Evolutionary conservation across 2,113 vertebrate species (phyloP).

Genomic region (Toxostoma redivivum): DNA sequence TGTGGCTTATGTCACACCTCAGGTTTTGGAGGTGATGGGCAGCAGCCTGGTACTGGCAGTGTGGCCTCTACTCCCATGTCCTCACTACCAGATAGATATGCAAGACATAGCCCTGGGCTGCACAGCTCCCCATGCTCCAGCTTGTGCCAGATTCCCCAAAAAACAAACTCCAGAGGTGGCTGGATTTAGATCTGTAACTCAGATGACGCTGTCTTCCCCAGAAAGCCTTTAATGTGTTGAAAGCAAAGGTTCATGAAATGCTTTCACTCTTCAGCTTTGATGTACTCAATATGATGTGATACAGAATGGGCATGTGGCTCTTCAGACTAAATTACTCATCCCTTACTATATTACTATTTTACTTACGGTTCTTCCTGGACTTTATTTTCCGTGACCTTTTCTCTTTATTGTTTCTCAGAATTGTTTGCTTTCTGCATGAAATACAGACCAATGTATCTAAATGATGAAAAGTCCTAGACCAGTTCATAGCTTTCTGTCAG

Average conservation of each 20-base stretch:
- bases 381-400: background rate
- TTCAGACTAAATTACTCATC: background rate
- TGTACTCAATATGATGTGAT: background rate
- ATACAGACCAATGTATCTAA: background rate
- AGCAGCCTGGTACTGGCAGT: background rate
- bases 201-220: background rate
- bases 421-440: background rate
- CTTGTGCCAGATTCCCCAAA: background rate
- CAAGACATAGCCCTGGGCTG: background rate
- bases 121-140: rapidly evolving
- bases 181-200: background rate
- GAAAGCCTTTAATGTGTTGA: background rate
- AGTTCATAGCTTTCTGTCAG: background rate
- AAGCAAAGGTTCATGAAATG: background rate
- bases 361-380: background rate
- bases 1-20: background rate
- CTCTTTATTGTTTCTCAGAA: background rate
- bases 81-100: background rate
- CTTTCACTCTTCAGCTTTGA: background rate
- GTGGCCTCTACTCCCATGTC: background rate
- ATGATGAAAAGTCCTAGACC: background rate
- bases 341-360: background rate
- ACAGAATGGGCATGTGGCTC: background rate
- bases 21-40: rapidly evolving
- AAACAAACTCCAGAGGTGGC: background rate